Percentiles rank a stretch among this genome's conserved stretches.
Evolutionary conservation across 1,140 invertebrate species (phyloP).

Genomic region (Drosophila subobscura): DNA sequence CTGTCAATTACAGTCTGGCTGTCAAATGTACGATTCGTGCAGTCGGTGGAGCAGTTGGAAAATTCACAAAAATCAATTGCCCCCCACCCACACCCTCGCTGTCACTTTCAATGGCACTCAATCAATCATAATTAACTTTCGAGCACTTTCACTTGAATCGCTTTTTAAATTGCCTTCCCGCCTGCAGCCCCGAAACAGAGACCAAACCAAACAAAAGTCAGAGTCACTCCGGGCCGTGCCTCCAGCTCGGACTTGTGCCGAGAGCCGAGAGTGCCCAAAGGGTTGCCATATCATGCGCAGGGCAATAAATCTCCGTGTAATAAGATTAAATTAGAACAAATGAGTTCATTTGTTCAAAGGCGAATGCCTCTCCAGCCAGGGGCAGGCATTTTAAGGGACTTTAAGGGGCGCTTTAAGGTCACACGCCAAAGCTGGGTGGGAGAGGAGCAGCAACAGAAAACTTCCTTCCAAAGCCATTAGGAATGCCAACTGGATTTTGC

Average conservation of each 20-base stretch:
- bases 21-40: conserved; percentile 49
- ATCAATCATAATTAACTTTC: conserved; percentile 78
- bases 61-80: conserved; percentile 65
- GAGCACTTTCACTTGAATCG: conserved; percentile 56
- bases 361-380: conserved; percentile 23
- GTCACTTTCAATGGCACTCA: conserved; percentile 66
- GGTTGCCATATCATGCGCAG: conserved; percentile 66
- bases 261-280: conserved; percentile 34
- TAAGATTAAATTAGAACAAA: conserved; percentile 79
- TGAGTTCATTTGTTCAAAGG: conserved; percentile 71
- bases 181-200: background rate
- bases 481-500: too few relatives aligned
- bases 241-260: background rate
- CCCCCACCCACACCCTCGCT: conserved; percentile 27
- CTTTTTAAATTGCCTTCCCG: conserved; percentile 56
- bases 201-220: conserved; percentile 16
- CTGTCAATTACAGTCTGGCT: conserved; percentile 65
- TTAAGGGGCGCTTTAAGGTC: conserved; percentile 22
- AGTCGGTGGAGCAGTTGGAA: conserved; percentile 1
- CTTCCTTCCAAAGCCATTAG: background rate
- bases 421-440: conserved; percentile 15
- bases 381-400: conserved; percentile 1
- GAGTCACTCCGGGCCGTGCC: conserved; percentile 4
- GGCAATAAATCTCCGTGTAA: conserved; percentile 76
- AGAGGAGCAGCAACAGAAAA: background rate